Base-by-base conservation (phyloP, 2,888 invertebrate species). In the Lycia hirtaria region DNA sequence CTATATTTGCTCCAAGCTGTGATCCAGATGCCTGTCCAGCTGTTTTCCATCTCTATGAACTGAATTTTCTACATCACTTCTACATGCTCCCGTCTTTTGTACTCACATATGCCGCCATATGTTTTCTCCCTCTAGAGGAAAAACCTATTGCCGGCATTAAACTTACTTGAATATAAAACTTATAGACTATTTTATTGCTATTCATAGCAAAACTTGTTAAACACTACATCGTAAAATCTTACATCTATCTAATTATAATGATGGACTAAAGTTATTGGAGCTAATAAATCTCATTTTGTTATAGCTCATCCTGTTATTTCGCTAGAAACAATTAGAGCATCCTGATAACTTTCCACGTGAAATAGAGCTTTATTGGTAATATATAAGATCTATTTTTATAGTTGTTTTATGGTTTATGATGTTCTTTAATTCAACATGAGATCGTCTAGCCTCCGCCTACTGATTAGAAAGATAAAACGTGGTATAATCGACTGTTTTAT, bases 401-500 rank as follows among this genome's bases (percentile, higher is more conserved):
- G 7, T 15, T 3, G 10, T 40, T 40, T 50, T 20, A 56, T 35
- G 24, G 40, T 33, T 33, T 45, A 41, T 44, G 30, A 26, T 62
- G 63, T 67, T 71, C 71, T 81, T 78, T 73, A 78, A 76, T 81
- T 77, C 78, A 71, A 40, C 45, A 52, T 56, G 40, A 41, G 33
- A 56, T 52, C 51, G 47, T 32, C 56, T 56, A 56, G 51, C 51
- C 79, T 76, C 80, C 89, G 87, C 89, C 89, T 85, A 83, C 79
- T 85, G 89, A 89, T 89, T 85, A 86, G 76, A 74, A 68, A 83
- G 89, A 89, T 89, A 88, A 85, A 83, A 79, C 72, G 78, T 77
- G 76, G 78, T 81, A 80, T 88, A 87, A 88, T 86, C 81, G 85
- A 87, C 85, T 81, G 87, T 87, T 88, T 88, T 87, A 82, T 83